A percentile compares a stretch with the other conserved stretches of the same genome.
phyloP scores from a whole-genome alignment of 2,113 vertebrate species.

The Platichthys flesus region DNA sequence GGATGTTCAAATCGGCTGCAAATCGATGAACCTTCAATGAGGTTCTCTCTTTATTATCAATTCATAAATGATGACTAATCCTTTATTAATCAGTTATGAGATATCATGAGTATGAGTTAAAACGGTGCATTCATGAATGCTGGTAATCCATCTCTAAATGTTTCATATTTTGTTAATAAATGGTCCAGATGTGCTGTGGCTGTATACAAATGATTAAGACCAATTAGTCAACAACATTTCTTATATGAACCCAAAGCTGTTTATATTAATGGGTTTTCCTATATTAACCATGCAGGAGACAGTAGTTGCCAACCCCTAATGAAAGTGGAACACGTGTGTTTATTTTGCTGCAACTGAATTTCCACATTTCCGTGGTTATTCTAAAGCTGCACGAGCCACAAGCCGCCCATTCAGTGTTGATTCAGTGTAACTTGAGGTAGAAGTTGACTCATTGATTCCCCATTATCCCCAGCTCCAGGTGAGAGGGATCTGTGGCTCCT shows the following conservation, averaged over 20 bases:
- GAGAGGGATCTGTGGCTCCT: conserved; percentile 56
- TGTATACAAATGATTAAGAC: neutral
- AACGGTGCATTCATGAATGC: neutral
- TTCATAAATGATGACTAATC: neutral
- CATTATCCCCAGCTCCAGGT: conserved; percentile 49
- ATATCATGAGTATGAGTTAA: too few species aligned
- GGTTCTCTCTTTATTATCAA: neutral
- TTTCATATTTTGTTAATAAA: neutral
- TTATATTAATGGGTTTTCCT: neutral
- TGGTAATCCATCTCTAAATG: neutral
- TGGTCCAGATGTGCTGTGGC: neutral
- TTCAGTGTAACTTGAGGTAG: conserved; percentile 27
- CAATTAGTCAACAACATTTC: neutral
- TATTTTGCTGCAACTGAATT: neutral
- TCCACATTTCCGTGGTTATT: neutral
- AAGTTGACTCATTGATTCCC: conserved; percentile 63
- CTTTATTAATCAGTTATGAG: neutral
- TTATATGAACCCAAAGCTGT: neutral
- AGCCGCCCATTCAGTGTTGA: neutral
- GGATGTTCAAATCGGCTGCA: too few species aligned
- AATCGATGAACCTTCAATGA: neutral
- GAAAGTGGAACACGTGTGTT: neutral
- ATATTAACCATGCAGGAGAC: neutral
- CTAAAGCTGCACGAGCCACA: neutral
- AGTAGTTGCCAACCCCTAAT: neutral